Conservation (phyloP, 2,113 vertebrate species). For the Notiomystis cincta region DNA sequence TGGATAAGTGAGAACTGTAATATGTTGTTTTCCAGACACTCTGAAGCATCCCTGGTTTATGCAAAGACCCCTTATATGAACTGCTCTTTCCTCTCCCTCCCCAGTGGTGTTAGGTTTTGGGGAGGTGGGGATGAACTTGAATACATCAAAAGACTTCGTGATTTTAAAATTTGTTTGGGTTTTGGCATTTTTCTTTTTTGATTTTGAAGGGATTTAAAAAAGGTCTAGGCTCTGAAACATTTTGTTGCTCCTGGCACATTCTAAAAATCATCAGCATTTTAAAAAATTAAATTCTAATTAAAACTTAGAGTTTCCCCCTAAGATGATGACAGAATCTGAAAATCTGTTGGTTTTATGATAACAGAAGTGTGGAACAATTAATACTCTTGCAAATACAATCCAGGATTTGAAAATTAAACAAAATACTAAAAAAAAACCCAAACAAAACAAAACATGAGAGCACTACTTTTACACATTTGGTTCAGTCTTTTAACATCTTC, state of each 20-base stretch:
- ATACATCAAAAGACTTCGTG: neutral
- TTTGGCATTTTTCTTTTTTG: neutral
- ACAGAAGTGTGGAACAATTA: neutral
- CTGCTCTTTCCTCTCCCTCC: rapidly evolving
- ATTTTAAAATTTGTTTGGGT: neutral
- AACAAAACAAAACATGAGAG: neutral
- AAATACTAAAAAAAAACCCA: neutral
- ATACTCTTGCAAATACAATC: neutral
- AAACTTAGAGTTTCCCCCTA: neutral
- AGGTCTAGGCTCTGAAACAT: neutral
- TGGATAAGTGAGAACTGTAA: neutral
- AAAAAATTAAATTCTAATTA: neutral
- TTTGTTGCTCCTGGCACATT: neutral
- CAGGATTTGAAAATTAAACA: neutral
- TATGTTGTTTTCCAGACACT: neutral
- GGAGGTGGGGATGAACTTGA: neutral
- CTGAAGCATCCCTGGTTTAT: neutral
- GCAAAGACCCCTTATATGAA: neutral
- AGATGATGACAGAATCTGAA: neutral
- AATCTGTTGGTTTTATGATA: neutral
- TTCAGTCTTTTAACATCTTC: neutral
- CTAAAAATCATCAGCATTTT: neutral
- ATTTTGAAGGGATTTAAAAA: neutral
- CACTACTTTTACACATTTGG: neutral
- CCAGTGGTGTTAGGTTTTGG: neutral